Base-by-base conservation (phyloP, 2,797 vertebrate genomes). In the Triplophysa bombifrons region DNA sequence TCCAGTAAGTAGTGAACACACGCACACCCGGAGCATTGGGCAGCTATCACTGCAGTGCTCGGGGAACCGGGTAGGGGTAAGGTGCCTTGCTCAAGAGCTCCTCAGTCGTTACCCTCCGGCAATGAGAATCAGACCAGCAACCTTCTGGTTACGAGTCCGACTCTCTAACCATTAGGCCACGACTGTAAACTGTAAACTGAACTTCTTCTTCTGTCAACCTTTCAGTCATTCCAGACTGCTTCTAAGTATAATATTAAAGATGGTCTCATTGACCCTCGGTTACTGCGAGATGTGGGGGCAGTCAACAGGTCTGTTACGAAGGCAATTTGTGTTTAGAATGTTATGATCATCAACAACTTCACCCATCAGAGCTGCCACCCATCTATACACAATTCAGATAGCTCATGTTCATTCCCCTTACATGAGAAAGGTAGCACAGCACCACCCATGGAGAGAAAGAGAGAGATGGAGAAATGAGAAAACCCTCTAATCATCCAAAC, bases 351-450 rank as follows among this genome's bases (percentile, higher is more conserved):
- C 82, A 88, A 91, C 75, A 81, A 87, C 88, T 81, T 80, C 88
- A 91, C 90, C 84, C 74, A 90, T 92, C 90, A 90, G 83, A 17
- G 1, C 16, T 51, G 76, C 85, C 84, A 79, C 78, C 27, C 56
- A 72, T 81, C 25, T 27, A 75, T 27, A 48, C 84, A 67, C 67
- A 50, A 67, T 85, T 81, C 65, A 73, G 82, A 76, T 80, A 41
- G 53, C 82, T 86, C 58, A 82, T 90, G 91, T 90, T 91, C 84
- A 90, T 87, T 84, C 58, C 83, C 81, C 90, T 90, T 91, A 88
- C 76, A 84, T 81, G 70, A 66, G 58, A 83, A 67, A 88, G 84
- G 85, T 60, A 85, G 55, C 20, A 16, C 38, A 13, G 27, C 13
- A 55, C 51, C 16, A 53, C n/a, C 44, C 44, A 8, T 53, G 22